Conservation (phyloP, 2,113 vertebrate genomes). For the Puma concolor region DNA sequence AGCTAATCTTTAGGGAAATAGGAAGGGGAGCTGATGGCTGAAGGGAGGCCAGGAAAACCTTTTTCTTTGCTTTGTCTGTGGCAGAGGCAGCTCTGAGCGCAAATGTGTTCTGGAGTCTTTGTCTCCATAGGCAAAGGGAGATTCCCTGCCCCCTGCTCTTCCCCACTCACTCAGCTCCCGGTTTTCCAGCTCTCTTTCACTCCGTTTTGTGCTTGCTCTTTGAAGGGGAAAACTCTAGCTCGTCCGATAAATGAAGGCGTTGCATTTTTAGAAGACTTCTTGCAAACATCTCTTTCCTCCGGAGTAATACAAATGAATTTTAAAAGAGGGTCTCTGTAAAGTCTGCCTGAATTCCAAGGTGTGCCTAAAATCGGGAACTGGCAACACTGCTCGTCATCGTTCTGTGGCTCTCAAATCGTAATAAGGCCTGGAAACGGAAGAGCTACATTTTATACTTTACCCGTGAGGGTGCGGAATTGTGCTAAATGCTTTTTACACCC, state of each 20-base stretch:
- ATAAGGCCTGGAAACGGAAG: background rate
- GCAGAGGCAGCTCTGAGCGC: background rate
- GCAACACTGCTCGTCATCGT: no score
- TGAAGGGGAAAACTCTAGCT: background rate
- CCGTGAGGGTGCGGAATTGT: background rate
- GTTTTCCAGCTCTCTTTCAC: background rate
- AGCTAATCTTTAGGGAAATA: background rate
- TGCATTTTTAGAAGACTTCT: conserved; percentile 12
- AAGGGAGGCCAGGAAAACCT: background rate
- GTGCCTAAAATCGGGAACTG: background rate
- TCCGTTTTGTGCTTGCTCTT: background rate
- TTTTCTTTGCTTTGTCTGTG: background rate
- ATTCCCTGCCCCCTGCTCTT: background rate
- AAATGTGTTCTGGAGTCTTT: background rate
- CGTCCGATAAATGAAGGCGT: background rate
- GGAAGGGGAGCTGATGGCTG: background rate
- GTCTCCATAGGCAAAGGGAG: background rate
- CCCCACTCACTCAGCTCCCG: background rate
- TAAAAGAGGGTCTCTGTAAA: background rate
- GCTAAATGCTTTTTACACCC: background rate
- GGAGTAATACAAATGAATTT: background rate
- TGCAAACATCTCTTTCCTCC: conserved; percentile 1
- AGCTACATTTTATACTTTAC: background rate
- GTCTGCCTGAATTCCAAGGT: background rate
- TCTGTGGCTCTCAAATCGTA: background rate